These are phyloP conservation scores for Antedon mediterranea DNA, from an alignment of 53 echinoderm and acorn worm species.

Conservation along the genomic window DNA sequence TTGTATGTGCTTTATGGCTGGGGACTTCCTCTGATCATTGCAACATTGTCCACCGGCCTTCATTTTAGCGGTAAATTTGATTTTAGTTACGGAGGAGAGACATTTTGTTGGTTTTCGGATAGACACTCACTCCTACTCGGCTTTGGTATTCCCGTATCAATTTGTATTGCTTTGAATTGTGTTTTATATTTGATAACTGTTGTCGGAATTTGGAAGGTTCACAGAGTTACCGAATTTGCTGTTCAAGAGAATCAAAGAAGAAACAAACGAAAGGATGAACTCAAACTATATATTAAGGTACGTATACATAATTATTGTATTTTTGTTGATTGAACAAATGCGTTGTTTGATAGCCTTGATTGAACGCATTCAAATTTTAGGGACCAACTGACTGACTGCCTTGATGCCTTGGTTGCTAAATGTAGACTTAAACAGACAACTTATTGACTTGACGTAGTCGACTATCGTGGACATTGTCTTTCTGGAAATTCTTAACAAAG, in stretches of 20 bases:
- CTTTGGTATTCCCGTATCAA: not conserved
- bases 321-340: no score
- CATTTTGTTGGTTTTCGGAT: not conserved
- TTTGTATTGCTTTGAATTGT: not conserved
- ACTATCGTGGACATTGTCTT: no score
- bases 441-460: no score
- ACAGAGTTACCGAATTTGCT: not conserved
- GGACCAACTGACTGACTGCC: no score
- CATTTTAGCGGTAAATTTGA: not conserved
- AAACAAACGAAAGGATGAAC: not conserved
- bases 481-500: no score
- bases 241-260: not conserved
- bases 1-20: not conserved
- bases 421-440: no score
- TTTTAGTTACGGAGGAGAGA: not conserved
- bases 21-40: not conserved
- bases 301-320: no score
- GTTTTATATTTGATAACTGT: not conserved
- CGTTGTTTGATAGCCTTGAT: no score
- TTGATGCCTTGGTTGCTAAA: no score
- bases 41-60: not conserved
- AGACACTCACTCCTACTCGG: not conserved
- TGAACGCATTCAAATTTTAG: no score
- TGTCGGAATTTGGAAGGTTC: not conserved
- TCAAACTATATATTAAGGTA: not conserved